phyloP scores from a whole-genome alignment of 1,140 invertebrate species.

The Pygmarrhopalites habei region DNA sequence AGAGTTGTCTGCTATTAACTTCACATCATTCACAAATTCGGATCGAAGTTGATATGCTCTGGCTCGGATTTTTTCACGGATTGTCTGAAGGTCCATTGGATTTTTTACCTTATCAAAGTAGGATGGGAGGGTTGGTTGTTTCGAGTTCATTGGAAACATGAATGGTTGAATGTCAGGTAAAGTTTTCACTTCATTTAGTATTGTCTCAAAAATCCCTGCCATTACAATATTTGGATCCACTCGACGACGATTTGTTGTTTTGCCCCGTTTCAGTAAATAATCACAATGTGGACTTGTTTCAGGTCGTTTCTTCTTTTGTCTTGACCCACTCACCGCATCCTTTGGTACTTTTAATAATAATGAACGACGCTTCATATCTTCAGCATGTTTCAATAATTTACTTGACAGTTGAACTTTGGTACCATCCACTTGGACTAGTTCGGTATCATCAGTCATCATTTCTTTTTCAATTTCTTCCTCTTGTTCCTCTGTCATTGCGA shows the following conservation, averaged over 20 bases:
- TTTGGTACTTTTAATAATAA: constrained; percentile 77
- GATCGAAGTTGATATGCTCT: constrained; percentile 90
- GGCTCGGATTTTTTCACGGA: constrained; percentile 82
- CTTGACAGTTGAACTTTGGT: constrained; percentile 77
- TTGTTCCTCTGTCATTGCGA: constrained; percentile 69
- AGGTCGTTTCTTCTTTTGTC: constrained; percentile 45
- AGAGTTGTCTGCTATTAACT: constrained; percentile 94
- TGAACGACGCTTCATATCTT: constrained; percentile 69
- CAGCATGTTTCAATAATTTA: constrained; percentile 66
- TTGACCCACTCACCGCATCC: constrained; percentile 56
- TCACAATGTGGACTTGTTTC: constrained; percentile 72
- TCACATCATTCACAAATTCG: constrained; percentile 88
- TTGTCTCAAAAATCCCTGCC: constrained; percentile 83
- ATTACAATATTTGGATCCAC: constrained; percentile 95
- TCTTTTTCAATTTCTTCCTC: constrained; percentile 74
- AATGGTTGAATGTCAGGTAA: constrained; percentile 88
- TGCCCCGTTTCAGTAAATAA: constrained; percentile 80
- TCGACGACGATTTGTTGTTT: constrained; percentile 82
- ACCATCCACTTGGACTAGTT: constrained; percentile 85
- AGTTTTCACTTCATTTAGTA: constrained; percentile 88
- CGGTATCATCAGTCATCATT: constrained; percentile 64
- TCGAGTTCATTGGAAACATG: constrained; percentile 87
- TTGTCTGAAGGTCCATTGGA: constrained; percentile 96
- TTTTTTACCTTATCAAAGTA: constrained; percentile 85
- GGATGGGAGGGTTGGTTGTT: constrained; percentile 47